A percentile compares a stretch with the other conserved stretches of the same genome.
Evolutionary conservation across 2,797 vertebrate species (phyloP).

Genomic region (Trachops cirrhosus): DNA sequence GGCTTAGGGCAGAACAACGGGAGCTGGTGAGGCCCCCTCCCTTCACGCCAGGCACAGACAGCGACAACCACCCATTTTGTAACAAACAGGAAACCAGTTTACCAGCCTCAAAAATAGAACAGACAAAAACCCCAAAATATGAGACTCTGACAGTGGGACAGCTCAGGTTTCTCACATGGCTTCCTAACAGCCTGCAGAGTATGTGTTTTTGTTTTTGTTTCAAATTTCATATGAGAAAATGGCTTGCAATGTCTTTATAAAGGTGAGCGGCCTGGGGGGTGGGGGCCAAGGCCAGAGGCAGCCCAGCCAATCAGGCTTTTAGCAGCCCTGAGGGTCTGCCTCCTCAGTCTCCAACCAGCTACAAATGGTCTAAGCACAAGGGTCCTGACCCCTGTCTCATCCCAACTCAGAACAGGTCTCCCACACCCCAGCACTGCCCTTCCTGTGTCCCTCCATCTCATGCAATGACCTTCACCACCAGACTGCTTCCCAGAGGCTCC

Average conservation of each 20-base stretch:
- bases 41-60: conserved; percentile 19
- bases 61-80: conserved; percentile 63
- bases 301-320: not conserved
- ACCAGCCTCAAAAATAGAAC: conserved; percentile 72
- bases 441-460: not conserved
- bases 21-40: conserved; percentile 9
- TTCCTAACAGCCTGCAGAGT: conserved; percentile 52
- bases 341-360: not conserved
- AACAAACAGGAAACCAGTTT: conserved; percentile 73
- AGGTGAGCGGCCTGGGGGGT: not conserved
- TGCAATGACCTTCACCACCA: not conserved
- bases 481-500: not conserved
- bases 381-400: not conserved
- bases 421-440: not conserved
- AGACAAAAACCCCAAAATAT: conserved; percentile 49
- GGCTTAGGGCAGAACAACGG: not conserved
- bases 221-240: not conserved
- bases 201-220: not conserved
- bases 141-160: conserved; percentile 15
- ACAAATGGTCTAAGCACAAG: not conserved
- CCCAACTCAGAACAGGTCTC: not conserved
- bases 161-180: conserved; percentile 64
- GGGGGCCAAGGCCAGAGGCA: not conserved
- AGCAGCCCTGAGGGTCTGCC: not conserved
- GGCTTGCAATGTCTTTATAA: conserved; percentile 7